These are phyloP conservation scores for Manis crassicaudata DNA, from an alignment of 2,797 vertebrate genomes.

Conservation along the genomic window DNA sequence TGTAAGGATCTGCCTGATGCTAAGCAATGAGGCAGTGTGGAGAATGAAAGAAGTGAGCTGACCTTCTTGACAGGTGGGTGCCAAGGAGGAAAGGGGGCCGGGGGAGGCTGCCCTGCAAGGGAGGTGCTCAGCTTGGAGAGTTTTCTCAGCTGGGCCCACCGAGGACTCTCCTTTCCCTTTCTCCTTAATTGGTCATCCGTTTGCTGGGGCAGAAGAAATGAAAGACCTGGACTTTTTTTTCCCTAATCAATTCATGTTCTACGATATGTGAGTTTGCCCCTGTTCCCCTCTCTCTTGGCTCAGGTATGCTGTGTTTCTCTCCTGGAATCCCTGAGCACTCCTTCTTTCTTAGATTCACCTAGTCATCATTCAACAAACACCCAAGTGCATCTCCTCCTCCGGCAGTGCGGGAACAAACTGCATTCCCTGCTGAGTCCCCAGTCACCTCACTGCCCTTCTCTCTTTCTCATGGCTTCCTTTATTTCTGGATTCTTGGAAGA, in stretches of 20 bases:
- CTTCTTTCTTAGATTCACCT: too few species aligned
- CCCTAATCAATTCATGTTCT: background rate
- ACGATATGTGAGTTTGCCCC: fast-evolving
- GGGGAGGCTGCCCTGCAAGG: background rate
- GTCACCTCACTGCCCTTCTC: too few species aligned
- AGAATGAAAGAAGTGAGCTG: background rate
- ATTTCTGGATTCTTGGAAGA: background rate
- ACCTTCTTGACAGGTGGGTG: background rate
- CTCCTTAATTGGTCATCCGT: background rate
- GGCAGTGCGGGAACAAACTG: fast-evolving
- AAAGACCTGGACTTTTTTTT: background rate
- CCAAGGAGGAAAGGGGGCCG: background rate
- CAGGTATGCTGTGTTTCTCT: background rate
- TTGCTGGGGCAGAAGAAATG: background rate
- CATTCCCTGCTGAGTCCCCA: too few species aligned
- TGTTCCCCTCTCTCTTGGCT: background rate
- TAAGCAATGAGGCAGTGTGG: background rate
- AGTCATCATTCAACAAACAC: background rate
- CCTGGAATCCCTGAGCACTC: background rate
- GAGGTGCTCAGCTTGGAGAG: too few species aligned
- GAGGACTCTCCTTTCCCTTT: background rate
- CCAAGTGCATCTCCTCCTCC: background rate
- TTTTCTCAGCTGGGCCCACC: fast-evolving
- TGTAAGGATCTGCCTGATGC: background rate
- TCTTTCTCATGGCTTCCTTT: background rate